These are phyloP conservation scores for Salvator merianae DNA, from an alignment of 2,113 vertebrate species.

Conservation along the genomic window DNA sequence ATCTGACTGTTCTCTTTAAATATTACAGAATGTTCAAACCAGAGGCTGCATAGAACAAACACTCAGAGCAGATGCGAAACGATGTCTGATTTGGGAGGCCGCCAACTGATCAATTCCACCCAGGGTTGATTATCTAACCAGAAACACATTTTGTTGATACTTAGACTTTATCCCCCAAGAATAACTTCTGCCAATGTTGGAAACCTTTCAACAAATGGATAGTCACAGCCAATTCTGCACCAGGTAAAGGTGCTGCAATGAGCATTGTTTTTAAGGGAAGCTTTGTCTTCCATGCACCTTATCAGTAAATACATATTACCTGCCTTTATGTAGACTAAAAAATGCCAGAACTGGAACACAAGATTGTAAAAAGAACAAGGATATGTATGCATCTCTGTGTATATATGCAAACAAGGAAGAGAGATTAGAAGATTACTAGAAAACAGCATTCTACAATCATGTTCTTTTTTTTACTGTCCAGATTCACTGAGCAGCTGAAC, in stretches of 20 bases:
- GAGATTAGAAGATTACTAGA: slow-evolving; percentile 40
- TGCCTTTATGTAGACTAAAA: not conserved
- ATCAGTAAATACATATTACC: slow-evolving; percentile 8
- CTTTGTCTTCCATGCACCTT: not conserved
- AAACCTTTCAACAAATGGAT: slow-evolving; percentile 57
- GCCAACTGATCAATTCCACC: slow-evolving; percentile 64
- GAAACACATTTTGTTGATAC: slow-evolving; percentile 76
- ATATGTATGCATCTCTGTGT: not conserved
- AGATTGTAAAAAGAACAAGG: slow-evolving; percentile 21
- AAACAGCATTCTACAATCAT: not conserved
- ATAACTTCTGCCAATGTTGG: slow-evolving; percentile 68
- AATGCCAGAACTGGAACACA: slow-evolving; percentile 29
- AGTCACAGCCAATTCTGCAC: slow-evolving; percentile 28
- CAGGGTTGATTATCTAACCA: slow-evolving; percentile 73
- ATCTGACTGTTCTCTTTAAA: slow-evolving; percentile 58
- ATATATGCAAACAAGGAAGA: not conserved
- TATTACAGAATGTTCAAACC: slow-evolving; percentile 47
- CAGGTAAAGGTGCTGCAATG: slow-evolving; percentile 49
- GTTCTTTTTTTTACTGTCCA: not conserved
- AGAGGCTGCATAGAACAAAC: slow-evolving; percentile 61
- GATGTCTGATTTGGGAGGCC: slow-evolving; percentile 52
- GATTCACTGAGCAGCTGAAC: not conserved
- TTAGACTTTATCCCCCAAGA: slow-evolving; percentile 64
- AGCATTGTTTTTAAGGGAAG: slow-evolving; percentile 12
- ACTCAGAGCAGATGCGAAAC: slow-evolving; percentile 65